phyloP scores from a whole-genome alignment of 2,888 invertebrate genomes.

The Torymus auratus region DNA sequence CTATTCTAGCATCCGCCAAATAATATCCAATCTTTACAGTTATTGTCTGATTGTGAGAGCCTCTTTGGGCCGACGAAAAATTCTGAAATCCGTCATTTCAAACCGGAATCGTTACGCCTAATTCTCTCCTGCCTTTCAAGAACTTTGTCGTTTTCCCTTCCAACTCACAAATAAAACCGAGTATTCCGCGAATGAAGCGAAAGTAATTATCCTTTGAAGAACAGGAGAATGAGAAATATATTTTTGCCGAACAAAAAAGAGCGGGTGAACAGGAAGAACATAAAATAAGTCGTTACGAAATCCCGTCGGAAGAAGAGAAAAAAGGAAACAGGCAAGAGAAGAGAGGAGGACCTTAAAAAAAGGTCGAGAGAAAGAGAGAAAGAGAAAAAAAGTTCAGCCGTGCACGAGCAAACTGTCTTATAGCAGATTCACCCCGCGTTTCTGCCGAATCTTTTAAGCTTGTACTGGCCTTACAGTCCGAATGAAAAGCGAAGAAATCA shows the following conservation, averaged over 20 bases:
- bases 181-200: constrained; percentile 49
- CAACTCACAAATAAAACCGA: constrained; percentile 29
- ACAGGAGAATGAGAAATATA: constrained; percentile 36
- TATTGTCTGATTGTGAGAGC: no score
- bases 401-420: constrained; percentile 35
- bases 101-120: constrained; percentile 2
- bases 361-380: not conserved
- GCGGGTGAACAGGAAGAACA: constrained; percentile 52
- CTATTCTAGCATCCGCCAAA: no score
- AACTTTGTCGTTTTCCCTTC: constrained; percentile 6
- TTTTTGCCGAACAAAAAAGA: constrained; percentile 48
- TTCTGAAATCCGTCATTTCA: not conserved
- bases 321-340: not conserved
- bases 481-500: constrained; percentile 14
- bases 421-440: constrained; percentile 49
- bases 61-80: no score
- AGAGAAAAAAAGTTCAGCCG: constrained; percentile 31
- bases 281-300: constrained; percentile 57
- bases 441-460: constrained; percentile 49
- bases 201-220: constrained; percentile 54
- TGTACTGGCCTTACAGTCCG: constrained; percentile 22
- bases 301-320: constrained; percentile 37
- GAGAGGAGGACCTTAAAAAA: constrained; percentile 3
- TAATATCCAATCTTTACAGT: no score
- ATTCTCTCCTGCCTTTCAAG: not conserved